Conservation (phyloP, 2,113 vertebrate genomes). For the Alouatta palliata region DNA sequence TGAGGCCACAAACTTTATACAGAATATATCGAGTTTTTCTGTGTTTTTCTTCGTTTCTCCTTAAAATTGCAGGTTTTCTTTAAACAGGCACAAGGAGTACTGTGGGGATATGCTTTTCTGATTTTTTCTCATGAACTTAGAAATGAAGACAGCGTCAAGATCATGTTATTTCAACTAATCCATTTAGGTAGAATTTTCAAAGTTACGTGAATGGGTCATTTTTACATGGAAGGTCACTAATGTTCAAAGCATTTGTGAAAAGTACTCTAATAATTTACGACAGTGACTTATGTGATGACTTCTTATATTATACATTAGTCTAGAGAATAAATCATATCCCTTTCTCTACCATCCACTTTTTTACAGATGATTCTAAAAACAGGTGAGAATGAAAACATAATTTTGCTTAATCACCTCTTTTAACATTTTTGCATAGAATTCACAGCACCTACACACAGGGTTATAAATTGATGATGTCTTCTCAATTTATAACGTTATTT, state of each 20-base stretch:
- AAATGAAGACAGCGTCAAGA: constrained; percentile 7
- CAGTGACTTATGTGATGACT: background rate
- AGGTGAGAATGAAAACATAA: background rate
- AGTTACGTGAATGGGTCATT: constrained; percentile 5
- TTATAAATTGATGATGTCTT: constrained; percentile 28
- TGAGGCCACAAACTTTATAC: background rate
- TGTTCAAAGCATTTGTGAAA: background rate
- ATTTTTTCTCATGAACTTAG: constrained; percentile 25
- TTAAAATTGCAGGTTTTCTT: constrained; percentile 19
- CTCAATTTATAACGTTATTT: constrained; percentile 8
- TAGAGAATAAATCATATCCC: background rate
- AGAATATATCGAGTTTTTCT: background rate
- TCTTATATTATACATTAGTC: background rate
- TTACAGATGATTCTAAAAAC: background rate
- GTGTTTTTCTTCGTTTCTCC: background rate
- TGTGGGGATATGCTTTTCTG: background rate
- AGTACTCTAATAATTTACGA: constrained; percentile 29
- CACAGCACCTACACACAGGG: background rate
- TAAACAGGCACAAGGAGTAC: background rate
- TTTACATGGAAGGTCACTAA: constrained; percentile 46
- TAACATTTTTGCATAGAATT: background rate
- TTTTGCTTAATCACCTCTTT: background rate
- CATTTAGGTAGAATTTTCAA: constrained; percentile 25
- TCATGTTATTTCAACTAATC: constrained; percentile 25
- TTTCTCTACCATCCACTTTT: background rate